A percentile compares a stretch with the other conserved stretches of the same genome.
Evolutionary conservation across 2,888 invertebrate species (phyloP).

Genomic region (Melinaea menophilus): DNA sequence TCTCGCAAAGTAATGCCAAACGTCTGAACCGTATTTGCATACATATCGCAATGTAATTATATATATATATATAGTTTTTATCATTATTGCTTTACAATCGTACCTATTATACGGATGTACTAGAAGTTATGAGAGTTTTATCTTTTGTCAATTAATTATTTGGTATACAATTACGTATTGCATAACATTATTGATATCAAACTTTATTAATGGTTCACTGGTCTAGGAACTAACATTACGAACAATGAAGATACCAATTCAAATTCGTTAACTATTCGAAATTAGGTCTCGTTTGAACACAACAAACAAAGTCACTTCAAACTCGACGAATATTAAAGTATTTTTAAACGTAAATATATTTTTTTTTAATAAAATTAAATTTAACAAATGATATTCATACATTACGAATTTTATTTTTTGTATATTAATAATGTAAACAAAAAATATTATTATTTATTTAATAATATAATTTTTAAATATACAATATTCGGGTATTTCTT

Average conservation of each 20-base stretch:
- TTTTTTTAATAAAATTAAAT: too few relatives aligned
- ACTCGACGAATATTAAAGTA: too few relatives aligned
- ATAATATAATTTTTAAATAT: too few relatives aligned
- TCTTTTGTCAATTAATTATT: conserved; percentile 32
- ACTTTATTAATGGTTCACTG: too few relatives aligned
- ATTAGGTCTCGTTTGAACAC: conserved; percentile 24
- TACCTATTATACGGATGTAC: conserved; percentile 21
- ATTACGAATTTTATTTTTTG: too few relatives aligned
- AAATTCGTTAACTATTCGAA: conserved; percentile 14
- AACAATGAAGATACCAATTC: conserved; percentile 17
- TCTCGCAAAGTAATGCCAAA: conserved; percentile 34
- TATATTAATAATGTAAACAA: too few relatives aligned
- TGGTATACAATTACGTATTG: conserved; percentile 24
- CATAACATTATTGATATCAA: conserved; percentile 22
- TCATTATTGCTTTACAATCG: conserved; percentile 19
- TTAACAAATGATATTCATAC: too few relatives aligned
- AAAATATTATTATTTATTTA: too few relatives aligned
- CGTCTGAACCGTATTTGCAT: conserved; percentile 21
- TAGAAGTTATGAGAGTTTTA: conserved; percentile 36
- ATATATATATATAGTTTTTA: conserved; percentile 10
- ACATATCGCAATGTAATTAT: conserved; percentile 22
- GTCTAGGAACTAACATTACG: too few relatives aligned
- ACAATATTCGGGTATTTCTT: too few relatives aligned
- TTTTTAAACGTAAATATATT: too few relatives aligned
- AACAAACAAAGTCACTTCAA: conserved; percentile 11